A percentile compares a stretch with the other conserved stretches of the same genome.
Evolutionary conservation across 2,113 vertebrate species (phyloP).

Genomic region (Nothocercus nigrocapillus): DNA sequence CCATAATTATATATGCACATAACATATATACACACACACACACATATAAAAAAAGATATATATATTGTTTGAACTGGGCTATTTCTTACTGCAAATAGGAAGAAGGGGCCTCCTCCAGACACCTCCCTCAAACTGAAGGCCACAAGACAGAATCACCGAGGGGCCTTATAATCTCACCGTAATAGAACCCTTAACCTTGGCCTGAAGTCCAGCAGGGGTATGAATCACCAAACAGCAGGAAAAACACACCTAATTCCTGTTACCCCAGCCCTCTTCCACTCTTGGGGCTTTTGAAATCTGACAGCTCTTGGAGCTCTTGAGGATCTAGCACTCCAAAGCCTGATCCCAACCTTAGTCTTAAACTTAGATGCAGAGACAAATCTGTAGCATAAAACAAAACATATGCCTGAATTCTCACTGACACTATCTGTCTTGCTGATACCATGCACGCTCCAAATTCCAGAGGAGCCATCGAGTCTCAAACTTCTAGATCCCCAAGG

Average conservation of each 20-base stretch:
- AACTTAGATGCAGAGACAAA: background rate
- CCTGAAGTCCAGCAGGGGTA: background rate
- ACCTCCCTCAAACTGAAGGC: background rate
- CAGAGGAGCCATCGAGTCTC: background rate
- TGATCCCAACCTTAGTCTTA: background rate
- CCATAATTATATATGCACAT: too few relatives aligned
- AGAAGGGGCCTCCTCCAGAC: background rate
- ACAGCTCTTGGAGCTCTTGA: background rate
- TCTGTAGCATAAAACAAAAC: background rate
- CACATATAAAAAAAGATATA: background rate
- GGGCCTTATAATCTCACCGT: background rate
- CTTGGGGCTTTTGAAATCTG: background rate
- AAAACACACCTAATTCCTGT: background rate
- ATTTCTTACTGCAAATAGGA: background rate
- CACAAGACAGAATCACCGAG: background rate
- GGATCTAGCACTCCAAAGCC: background rate
- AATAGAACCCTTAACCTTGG: background rate
- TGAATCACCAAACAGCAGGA: constrained; percentile 10
- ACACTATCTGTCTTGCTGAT: background rate
- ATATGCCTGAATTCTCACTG: background rate
- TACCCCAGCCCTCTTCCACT: background rate
- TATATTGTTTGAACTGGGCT: background rate
- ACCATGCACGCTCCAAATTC: background rate
- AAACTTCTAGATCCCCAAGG: background rate
- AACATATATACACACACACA: too few relatives aligned